Evolutionary conservation across 2,888 invertebrate species (phyloP), one percentile per base, ranked within the genome.

Genomic region (Ethmia dodecea): DNA sequence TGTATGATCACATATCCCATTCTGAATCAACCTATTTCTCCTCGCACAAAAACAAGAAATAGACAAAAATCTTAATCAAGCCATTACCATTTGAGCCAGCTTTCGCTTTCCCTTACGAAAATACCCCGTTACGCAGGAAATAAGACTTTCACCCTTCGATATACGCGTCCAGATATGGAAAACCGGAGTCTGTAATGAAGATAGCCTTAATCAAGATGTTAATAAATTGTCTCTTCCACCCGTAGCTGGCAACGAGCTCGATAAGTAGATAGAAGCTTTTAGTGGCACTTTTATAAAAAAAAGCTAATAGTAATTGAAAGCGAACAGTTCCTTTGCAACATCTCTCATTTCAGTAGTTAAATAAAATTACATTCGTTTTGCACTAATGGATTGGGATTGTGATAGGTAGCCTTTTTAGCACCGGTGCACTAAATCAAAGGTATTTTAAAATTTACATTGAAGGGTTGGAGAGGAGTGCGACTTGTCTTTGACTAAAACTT

Each of bases 41-140:
- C n/a, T n/a, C n/a, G n/a, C n/a, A n/a, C n/a, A n/a, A n/a, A 52
- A 60, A 54, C 46, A 57, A 62, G 48, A 52, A 53, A 52, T 45
- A 59, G 61, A 68, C 70, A 68, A 71, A 71, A 72, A 62, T 66
- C 66, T 69, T 77, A 78, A 79, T 79, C 71, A 78, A 73, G 64
- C 66, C 52, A 73, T 79, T 78, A 76, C 75, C 68, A 76, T 78
- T 79, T 77, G 46, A 28, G 38, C 59, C 60, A 53, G 63, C 55
- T 52, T 62, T 60, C 56, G 56, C 54, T 53, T 9, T 18, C 30
- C 32, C 36, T 31, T 33, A 41, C 38, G 26, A 26, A 18, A 30
- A 28, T 32, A 39, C 35, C 38, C 35, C 31, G 39, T 40, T 38
- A n/a, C 26, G 12, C 12, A 24, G 13, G 40, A 44, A 45, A 42